Base-by-base conservation (phyloP, 2,113 vertebrate genomes). In the Seriola dumerili region DNA sequence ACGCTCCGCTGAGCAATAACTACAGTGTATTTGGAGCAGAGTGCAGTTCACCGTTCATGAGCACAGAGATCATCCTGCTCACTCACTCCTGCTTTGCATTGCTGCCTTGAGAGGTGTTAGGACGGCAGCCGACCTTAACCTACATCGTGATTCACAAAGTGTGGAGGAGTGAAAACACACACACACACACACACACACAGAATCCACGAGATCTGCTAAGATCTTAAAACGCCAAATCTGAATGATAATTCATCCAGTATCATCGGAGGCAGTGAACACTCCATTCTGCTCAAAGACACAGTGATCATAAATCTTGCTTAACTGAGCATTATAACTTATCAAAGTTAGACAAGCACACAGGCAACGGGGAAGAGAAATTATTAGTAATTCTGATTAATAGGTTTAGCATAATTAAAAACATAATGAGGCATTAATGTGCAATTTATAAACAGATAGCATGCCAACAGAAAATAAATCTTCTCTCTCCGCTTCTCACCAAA, bases 351-450 rank as follows among this genome's bases (percentile, higher is more conserved):
- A 80, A 81, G 85, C 83, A 85, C 65, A 62, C 34, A 81, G 75
- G 75, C 83, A 87, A 84, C 4, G 21, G 74, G 57, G 79, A 88
- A 86, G 80, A 88, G 55, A 67, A 62, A 87, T 77, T 72, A 75
- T 93, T 81, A 86, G 83, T 72, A 87, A 89, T 85, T 85, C 80
- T 91, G 85, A 92, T 91, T 72, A 90, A 90, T 90, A 84, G 57
- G 83, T 88, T 90, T 85, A 78, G 85, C 75, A 81, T 93, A 89
- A 93, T 93, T 89, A 92, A 88, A 87, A 87, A 74, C 66, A 90
- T 93, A 93, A 93, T 89, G 90, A 92, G 64, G 80, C 70, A 90
- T 92, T 91, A 87, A 91, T 91, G 87, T 88, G 72, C 80, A 74
- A 88, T 93, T 91, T 88, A 83, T 81, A 80, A 93, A 92, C 58